A percentile compares a stretch with the other conserved stretches of the same genome.
Evolutionary conservation across 2,113 vertebrate species (phyloP).

Genomic region (Ophiodon elongatus): DNA sequence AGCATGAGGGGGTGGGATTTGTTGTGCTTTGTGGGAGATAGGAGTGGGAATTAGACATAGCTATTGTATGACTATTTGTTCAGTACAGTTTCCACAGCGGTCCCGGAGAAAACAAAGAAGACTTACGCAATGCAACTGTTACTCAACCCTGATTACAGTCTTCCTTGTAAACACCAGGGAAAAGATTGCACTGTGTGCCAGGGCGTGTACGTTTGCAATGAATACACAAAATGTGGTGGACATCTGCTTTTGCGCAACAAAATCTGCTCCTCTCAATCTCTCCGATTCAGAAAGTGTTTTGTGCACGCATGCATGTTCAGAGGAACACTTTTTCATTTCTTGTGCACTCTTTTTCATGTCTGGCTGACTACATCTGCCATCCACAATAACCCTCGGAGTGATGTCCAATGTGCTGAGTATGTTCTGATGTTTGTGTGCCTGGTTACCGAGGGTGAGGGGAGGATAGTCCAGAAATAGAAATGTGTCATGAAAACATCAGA

Average conservation of each 20-base stretch:
- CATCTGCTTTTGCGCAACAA: constrained; percentile 14
- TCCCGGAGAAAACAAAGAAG: constrained; percentile 67
- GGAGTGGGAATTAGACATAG: constrained; percentile 64
- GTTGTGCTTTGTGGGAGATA: constrained; percentile 65
- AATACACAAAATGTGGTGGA: constrained; percentile 16
- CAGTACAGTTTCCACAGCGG: constrained; percentile 62
- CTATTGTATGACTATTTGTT: constrained; percentile 68
- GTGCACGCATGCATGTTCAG: constrained; percentile 35
- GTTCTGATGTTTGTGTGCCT: constrained; percentile 70
- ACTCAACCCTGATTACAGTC: constrained; percentile 65
- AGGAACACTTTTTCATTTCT: constrained; percentile 38
- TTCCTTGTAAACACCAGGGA: constrained; percentile 52
- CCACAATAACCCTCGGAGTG: constrained; percentile 56
- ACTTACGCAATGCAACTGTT: constrained; percentile 73
- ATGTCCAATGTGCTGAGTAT: constrained; percentile 57
- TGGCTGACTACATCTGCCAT: constrained; percentile 70
- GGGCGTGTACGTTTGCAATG: constrained; percentile 15
- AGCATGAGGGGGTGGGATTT: constrained; percentile 39
- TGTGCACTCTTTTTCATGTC: constrained; percentile 50
- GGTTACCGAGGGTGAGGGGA: constrained; percentile 53
- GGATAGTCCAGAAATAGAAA: constrained; percentile 76
- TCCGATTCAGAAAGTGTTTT: constrained; percentile 15
- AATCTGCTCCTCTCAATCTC: not conserved
- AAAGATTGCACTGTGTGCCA: constrained; percentile 11
- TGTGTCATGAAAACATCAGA: constrained; percentile 76